Percentiles rank a stretch among this genome's conserved stretches.
Evolutionary conservation across 2,113 vertebrate genomes (phyloP).

Genomic region (Hippoglossus stenolepis): DNA sequence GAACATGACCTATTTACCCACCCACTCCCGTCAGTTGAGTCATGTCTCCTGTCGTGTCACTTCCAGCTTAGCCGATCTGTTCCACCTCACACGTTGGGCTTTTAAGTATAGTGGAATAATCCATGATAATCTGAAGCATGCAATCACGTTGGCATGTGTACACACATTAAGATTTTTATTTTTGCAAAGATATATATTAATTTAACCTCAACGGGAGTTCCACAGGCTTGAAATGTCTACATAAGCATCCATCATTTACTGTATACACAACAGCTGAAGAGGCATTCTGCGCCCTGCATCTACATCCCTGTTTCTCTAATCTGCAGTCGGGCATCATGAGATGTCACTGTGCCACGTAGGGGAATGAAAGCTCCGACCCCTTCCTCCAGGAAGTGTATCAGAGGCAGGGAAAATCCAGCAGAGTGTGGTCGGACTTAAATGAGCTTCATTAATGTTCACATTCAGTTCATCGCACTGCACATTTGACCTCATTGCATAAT

Average conservation of each 20-base stretch:
- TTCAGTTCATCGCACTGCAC: slow-evolving; percentile 45
- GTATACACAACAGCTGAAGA: slow-evolving; percentile 3
- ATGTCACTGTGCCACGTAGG: slow-evolving; percentile 16
- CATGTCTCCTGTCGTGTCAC: slow-evolving; percentile 65
- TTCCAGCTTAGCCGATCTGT: slow-evolving; percentile 65
- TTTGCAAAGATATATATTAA: not conserved
- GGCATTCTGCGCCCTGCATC: not conserved
- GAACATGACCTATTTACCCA: slow-evolving; percentile 74
- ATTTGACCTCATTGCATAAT: slow-evolving; percentile 62
- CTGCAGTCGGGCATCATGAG: slow-evolving; percentile 13
- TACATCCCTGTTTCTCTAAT: slow-evolving; percentile 6
- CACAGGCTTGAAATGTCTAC: not conserved
- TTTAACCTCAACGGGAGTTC: slow-evolving; percentile 4
- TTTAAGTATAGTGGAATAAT: slow-evolving; percentile 56
- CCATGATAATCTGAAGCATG: slow-evolving; percentile 38
- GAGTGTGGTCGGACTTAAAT: slow-evolving; percentile 50
- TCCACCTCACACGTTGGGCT: slow-evolving; percentile 38
- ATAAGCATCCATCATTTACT: slow-evolving; percentile 3
- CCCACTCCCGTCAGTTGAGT: slow-evolving; percentile 63
- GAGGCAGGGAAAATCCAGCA: not conserved
- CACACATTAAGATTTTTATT: slow-evolving; percentile 1
- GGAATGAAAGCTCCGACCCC: slow-evolving; percentile 39
- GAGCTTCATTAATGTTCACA: slow-evolving; percentile 59
- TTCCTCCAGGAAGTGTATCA: slow-evolving; percentile 47
- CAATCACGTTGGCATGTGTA: slow-evolving; percentile 35